Base-by-base conservation (phyloP, 2,797 vertebrate genomes). In the Sebastes taczanowskii region DNA sequence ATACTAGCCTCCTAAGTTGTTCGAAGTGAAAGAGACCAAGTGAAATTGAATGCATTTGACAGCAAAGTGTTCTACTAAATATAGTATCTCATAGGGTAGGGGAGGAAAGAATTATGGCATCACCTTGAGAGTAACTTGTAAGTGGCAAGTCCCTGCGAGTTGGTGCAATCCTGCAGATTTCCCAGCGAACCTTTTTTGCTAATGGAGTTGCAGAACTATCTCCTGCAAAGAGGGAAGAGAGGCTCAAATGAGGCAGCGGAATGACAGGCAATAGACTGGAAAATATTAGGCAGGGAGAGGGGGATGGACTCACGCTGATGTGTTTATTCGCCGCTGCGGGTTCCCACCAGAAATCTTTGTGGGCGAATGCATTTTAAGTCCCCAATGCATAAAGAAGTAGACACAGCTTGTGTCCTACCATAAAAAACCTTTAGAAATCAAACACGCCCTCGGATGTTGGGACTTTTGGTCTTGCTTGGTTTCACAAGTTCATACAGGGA, bases 211-310 rank as follows among this genome's bases (percentile, higher is more conserved):
- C 73, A 71, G 64, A 72, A 71, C 68, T 70, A 63, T 76, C 60
- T 80, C 49, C 74, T 77, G 58, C 67, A 67, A 84, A 66, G 67
- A 77, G 49, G 6, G 16, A 14, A 77, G 53, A 75, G 46, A 76
- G 59, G 55, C 77, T 85, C 55, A 88, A 92, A 89, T 86, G 80
- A 90, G 81, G 67, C 81, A 56, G 63, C 20, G 74, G 78, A 84
- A 85, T 86, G 87, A 83, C 73, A 72, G 49, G 77, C 81, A 90
- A 75, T 81, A 77, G 82, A 88, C 78, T 77, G 85, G 80, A 87
- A 92, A 88, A 89, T 80, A 83, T 74, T 56, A 83, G 80, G 85
- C 65, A 20, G 52, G 25, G 56, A 64, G 74, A 81, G 56, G 34
- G 27, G 65, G 32, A n/a, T 42, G 62, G 72, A 83, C 74, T 88